These are phyloP conservation scores for Acridotheres tristis DNA, from an alignment of 2,797 vertebrate genomes.

Conservation along the genomic window DNA sequence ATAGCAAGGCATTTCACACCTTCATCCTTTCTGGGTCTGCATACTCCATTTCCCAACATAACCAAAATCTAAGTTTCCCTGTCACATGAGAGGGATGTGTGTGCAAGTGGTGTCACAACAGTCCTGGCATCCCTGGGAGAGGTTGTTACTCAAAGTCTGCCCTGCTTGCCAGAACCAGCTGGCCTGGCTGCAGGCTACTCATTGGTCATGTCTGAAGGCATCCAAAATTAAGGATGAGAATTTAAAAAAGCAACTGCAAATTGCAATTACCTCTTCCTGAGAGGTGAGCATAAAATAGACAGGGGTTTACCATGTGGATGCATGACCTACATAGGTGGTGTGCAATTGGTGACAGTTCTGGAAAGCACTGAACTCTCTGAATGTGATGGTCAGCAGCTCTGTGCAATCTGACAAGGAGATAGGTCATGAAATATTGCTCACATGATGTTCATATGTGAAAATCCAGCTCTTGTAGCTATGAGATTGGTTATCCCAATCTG, in stretches of 20 bases:
- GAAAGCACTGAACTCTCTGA: neutral
- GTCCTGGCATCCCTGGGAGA: neutral
- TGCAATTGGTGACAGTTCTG: neutral
- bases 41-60: fast-evolving
- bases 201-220: neutral
- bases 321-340: neutral
- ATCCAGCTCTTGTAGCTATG: neutral
- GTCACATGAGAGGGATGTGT: neutral
- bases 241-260: neutral
- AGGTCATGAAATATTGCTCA: neutral
- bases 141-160: neutral
- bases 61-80: neutral
- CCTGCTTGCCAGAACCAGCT: neutral
- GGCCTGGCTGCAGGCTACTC: neutral
- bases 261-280: neutral
- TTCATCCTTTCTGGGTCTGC: neutral
- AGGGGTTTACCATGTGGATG: neutral
- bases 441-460: neutral
- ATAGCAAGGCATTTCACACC: neutral
- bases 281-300: neutral
- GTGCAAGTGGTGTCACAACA: neutral
- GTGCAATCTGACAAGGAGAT: neutral
- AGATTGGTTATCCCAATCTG: neutral
- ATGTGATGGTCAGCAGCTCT: neutral
- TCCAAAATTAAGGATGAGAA: neutral